phyloP scores from a whole-genome alignment of 2,888 invertebrate genomes.

The Taenaris catops region DNA sequence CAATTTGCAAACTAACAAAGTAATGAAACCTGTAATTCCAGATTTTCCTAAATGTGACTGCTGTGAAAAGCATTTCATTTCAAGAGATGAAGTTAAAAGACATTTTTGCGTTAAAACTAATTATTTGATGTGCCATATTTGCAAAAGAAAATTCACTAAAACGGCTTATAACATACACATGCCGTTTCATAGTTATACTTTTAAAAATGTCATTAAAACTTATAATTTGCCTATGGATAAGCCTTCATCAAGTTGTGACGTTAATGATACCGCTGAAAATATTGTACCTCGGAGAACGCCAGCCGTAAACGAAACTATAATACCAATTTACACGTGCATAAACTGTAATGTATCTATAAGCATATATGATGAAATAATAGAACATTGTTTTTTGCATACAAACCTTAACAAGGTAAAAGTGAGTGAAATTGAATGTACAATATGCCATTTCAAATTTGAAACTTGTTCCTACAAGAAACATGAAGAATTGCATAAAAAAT shows the following conservation, averaged over 20 bases:
- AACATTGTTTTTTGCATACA: slow-evolving; percentile 55
- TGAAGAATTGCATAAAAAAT: slow-evolving; percentile 29
- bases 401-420: slow-evolving; percentile 22
- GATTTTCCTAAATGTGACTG: slow-evolving; percentile 43
- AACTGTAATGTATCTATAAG: slow-evolving; percentile 40
- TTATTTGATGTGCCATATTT: slow-evolving; percentile 41
- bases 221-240: too few relatives aligned
- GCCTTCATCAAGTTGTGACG: too few relatives aligned
- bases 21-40: slow-evolving; percentile 46
- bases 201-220: too few relatives aligned
- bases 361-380: slow-evolving; percentile 47
- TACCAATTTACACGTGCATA: slow-evolving; percentile 39
- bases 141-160: slow-evolving; percentile 43
- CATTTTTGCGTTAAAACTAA: slow-evolving; percentile 41
- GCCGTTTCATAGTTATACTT: slow-evolving; percentile 46
- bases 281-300: too few relatives aligned
- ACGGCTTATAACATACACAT: slow-evolving; percentile 47
- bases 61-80: slow-evolving; percentile 46
- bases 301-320: not conserved
- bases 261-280: too few relatives aligned
- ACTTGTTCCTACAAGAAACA: slow-evolving; percentile 32
- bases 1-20: slow-evolving; percentile 36
- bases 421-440: slow-evolving; percentile 29
- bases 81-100: slow-evolving; percentile 30
- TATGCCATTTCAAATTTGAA: slow-evolving; percentile 38